phyloP scores from a whole-genome alignment of 1,140 invertebrate genomes.

The Drosophila mayri region DNA sequence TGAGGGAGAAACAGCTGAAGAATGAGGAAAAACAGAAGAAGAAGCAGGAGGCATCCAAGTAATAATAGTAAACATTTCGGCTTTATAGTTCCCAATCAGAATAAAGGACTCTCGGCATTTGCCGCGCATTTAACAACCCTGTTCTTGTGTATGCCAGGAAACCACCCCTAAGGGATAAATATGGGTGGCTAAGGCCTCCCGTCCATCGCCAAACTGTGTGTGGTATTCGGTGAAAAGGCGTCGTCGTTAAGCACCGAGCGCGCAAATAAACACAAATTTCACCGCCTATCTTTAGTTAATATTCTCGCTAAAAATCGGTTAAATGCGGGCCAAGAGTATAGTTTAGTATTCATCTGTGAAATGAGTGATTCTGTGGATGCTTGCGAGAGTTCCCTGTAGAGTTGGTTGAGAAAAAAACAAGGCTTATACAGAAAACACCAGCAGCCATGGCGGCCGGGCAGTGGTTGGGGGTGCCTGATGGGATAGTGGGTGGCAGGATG shows the following conservation, averaged over 20 bases:
- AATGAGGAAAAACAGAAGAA: slow-evolving; percentile 15
- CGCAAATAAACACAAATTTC: slow-evolving; percentile 45
- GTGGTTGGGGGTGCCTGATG: slow-evolving; percentile 29
- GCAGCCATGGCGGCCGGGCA: slow-evolving; percentile 58
- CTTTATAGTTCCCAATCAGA: slow-evolving; percentile 15
- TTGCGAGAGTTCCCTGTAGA: slow-evolving; percentile 10
- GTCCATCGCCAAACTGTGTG: slow-evolving; percentile 47
- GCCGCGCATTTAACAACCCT: slow-evolving; percentile 69
- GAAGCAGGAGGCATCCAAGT: not conserved
- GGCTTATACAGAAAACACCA: slow-evolving; percentile 51
- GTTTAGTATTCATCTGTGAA: slow-evolving; percentile 5
- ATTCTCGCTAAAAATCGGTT: slow-evolving; percentile 7
- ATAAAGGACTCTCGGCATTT: slow-evolving; percentile 47
- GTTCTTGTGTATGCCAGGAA: slow-evolving; percentile 57
- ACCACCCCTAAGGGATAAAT: slow-evolving; percentile 70
- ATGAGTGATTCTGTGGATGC: slow-evolving; percentile 9
- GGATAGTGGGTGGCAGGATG: slow-evolving; percentile 17
- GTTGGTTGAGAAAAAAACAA: slow-evolving; percentile 22
- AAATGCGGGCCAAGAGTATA: not conserved
- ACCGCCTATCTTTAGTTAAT: slow-evolving; percentile 2
- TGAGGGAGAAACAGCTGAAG: slow-evolving; percentile 5
- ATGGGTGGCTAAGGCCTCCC: slow-evolving; percentile 44
- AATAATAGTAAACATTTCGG: slow-evolving; percentile 24
- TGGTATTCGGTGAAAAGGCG: slow-evolving; percentile 77
- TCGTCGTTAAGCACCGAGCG: slow-evolving; percentile 31